Evolutionary conservation across 2,888 invertebrate species (phyloP), one percentile per base, ranked within the genome.

Genomic region (Antheraea assamensis): DNA sequence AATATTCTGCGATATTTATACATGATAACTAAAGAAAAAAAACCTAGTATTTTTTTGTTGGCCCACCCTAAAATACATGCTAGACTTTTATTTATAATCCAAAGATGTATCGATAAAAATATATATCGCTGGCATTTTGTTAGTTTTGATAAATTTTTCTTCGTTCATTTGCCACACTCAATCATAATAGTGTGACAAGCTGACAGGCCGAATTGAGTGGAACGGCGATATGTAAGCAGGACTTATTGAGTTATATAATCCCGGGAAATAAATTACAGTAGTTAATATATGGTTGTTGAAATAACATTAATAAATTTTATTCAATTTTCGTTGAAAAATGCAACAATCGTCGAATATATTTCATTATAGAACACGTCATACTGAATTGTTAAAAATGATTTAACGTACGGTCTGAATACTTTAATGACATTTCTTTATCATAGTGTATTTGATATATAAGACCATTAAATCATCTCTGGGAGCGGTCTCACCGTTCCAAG

Each of bases 181-280:
- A 70, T 73, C 73, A 73, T 10, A 68, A 68, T 68, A 68, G 68
- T 42, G 47, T 13, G 71, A 71, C 42, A 70, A 70, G 42, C 42
- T 73, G 72, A 72, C 72, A 72, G 68, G 52, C 55, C 35, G 73
- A 58, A 73, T 73, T 35, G 73, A 61, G 58, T 58, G 73, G 68
- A 68, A 68, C 68, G 68, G 35, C 21, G 68, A 68, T 35, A 68
- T 35, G 35, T 68, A 8, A 4, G 19, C 35, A 8, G 21, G n/a
- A 35, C 35, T 68, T 68, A 68, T 68, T 68, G 31, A 68, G 68
- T 35, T 35, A 68, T 27, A 17, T 64, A 68, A 68, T 7, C 68
- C 68, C 35, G 1, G 27, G 35, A 8, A n/a, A 35, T 68, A 68
- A n/a, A n/a, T 68, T 35, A 35, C 10, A 35, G 7, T 68, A 35